A percentile compares a stretch with the other conserved stretches of the same genome.
These are phyloP conservation scores for Diplosoma virens DNA, from an alignment of 23 tunicate species.

Conservation along the genomic window DNA sequence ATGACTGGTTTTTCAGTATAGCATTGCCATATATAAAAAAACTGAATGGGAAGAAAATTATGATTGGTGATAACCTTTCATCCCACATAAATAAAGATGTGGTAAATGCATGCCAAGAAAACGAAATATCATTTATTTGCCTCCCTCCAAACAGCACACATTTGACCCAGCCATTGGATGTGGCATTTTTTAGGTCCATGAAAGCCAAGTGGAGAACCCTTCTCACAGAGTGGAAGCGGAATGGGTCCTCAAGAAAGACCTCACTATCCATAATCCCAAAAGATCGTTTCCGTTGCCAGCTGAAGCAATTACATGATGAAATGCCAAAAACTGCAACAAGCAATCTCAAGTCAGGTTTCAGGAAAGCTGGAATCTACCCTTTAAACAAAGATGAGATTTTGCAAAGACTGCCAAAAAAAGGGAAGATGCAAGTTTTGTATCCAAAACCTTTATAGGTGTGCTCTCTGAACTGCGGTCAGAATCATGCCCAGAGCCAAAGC, in stretches of 20 bases:
- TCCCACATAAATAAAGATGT: conserved; percentile 17
- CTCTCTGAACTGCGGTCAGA: conserved; percentile 4
- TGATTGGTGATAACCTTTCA: conserved; percentile 22
- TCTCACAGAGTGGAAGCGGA: conserved; percentile 1
- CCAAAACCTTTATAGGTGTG: conserved; percentile 20
- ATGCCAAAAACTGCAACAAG: background rate
- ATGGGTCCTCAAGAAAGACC: background rate
- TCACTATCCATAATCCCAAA: conserved; percentile 3
- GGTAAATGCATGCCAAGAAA: conserved; percentile 10
- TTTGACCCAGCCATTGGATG: conserved; percentile 16
- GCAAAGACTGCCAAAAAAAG: conserved; percentile 7
- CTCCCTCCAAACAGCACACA: conserved; percentile 37
- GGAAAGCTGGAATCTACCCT: conserved; percentile 17
- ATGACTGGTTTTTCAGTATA: conserved; percentile 22
- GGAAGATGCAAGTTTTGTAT: background rate
- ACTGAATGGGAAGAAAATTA: conserved; percentile 20
- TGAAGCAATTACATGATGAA: background rate
- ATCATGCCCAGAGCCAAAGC: conserved; percentile 17
- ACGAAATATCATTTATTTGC: conserved; percentile 23
- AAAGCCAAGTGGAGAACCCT: conserved; percentile 13
- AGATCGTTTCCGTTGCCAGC: conserved; percentile 4
- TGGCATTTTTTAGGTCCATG: conserved; percentile 19
- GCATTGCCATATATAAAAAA: conserved; percentile 10
- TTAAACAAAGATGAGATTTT: background rate
- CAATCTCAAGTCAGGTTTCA: conserved; percentile 1